Conservation (phyloP, 2,888 invertebrate species). For the Criorhina ranunculi region DNA sequence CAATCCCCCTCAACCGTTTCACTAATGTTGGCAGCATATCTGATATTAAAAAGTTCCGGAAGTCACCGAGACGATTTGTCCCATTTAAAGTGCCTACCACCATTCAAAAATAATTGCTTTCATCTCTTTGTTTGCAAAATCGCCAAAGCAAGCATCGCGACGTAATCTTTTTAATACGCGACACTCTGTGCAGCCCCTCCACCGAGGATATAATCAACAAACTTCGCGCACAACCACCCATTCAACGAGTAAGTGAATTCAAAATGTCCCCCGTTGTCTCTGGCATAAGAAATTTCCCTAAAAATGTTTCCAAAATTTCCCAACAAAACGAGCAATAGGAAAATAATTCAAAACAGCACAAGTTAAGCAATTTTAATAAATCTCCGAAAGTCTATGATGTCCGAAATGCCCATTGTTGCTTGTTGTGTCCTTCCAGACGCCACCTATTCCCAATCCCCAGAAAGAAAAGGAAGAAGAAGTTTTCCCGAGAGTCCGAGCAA, state of each 20-base stretch:
- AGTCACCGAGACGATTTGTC: conserved; percentile 5
- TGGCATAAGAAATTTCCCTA: conserved; percentile 9
- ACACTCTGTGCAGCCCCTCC: not conserved
- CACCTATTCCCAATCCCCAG: not conserved
- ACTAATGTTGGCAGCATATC: conserved; percentile 13
- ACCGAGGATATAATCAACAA: conserved; percentile 30
- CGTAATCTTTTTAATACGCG: conserved; percentile 13
- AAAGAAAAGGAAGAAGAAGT: not conserved
- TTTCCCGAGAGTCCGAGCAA: conserved; percentile 27
- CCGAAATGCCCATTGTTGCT: conserved; percentile 66
- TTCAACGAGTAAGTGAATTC: conserved; percentile 22
- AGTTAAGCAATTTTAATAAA: conserved; percentile 72
- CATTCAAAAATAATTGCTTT: conserved; percentile 8
- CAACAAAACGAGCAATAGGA: conserved; percentile 14
- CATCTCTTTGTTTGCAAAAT: conserved; percentile 5
- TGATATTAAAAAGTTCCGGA: conserved; percentile 23
- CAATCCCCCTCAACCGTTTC: conserved; percentile 5
- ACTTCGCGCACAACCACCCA: not conserved
- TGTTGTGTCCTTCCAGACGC: not conserved
- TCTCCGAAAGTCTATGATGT: conserved; percentile 50
- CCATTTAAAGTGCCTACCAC: conserved; percentile 2
- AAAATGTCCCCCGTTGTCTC: conserved; percentile 28
- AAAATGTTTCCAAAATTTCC: conserved; percentile 24
- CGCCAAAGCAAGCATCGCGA: conserved; percentile 7
- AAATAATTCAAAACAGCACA: conserved; percentile 59